Percentiles rank a stretch among this genome's conserved stretches.
phyloP scores from a whole-genome alignment of 1,140 invertebrate genomes.

The Dreissena polymorpha region DNA sequence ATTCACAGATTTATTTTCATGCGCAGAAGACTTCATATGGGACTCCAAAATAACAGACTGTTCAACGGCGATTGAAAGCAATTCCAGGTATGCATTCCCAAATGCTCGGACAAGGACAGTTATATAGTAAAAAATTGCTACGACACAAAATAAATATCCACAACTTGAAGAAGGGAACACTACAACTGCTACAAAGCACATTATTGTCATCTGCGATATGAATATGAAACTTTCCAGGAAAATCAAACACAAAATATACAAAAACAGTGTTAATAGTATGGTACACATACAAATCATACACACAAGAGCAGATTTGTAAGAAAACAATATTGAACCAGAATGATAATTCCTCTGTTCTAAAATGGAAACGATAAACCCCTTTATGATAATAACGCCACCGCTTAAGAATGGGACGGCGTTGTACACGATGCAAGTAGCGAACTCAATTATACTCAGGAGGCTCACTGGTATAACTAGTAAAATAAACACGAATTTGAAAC shows the following conservation, averaged over 20 bases:
- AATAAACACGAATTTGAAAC: too few species aligned
- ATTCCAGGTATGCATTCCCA: constrained; percentile 24
- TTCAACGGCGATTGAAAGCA: constrained; percentile 25
- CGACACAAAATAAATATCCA: constrained; percentile 35
- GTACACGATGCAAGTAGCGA: not conserved
- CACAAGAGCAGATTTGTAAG: too few species aligned
- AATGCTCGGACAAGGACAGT: constrained; percentile 10
- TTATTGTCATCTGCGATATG: constrained; percentile 19
- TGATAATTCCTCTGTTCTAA: too few species aligned
- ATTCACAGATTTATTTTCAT: constrained; percentile 6
- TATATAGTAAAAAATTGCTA: constrained; percentile 36
- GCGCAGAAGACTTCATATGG: not conserved
- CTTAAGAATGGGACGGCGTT: not conserved
- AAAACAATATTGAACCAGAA: too few species aligned
- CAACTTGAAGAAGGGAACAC: constrained; percentile 32
- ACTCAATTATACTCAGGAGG: too few species aligned
- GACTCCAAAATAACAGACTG: not conserved
- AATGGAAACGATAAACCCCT: too few species aligned
- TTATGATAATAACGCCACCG: not conserved
- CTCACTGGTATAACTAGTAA: too few species aligned
- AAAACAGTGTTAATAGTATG: constrained; percentile 4
- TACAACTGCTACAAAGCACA: constrained; percentile 43
- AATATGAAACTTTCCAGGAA: constrained; percentile 39
- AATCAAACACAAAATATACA: constrained; percentile 32
- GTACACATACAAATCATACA: too few species aligned